These are phyloP conservation scores for Enteromius mattozi DNA, from an alignment of 2,797 vertebrate species.

Conservation along the genomic window DNA sequence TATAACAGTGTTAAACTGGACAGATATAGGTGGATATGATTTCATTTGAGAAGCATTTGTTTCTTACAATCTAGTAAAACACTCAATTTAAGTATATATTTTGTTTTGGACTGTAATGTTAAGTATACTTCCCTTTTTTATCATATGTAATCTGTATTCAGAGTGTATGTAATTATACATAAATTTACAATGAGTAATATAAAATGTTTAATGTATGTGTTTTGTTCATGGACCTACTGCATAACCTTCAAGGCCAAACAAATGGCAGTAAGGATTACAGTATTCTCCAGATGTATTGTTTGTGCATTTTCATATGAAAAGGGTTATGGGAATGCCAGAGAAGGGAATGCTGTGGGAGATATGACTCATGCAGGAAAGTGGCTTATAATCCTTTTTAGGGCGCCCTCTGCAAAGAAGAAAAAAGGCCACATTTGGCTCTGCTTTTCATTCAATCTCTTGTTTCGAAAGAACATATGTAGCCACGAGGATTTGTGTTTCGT, in stretches of 20 bases:
- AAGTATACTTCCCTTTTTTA: background rate
- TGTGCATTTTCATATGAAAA: conserved; percentile 41
- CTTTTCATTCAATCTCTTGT: background rate
- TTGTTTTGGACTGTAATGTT: background rate
- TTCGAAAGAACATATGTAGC: background rate
- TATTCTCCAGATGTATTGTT: conserved; percentile 5
- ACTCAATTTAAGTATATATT: background rate
- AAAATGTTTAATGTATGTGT: background rate
- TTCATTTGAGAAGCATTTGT: background rate
- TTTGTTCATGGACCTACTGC: background rate
- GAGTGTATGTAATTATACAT: background rate
- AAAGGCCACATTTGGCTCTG: conserved; percentile 8
- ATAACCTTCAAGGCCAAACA: background rate
- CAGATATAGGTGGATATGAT: background rate
- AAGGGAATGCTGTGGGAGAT: conserved; percentile 64
- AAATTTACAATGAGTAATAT: background rate
- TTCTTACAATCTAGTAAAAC: background rate
- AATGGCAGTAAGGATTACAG: background rate
- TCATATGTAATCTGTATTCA: background rate
- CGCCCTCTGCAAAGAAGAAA: background rate
- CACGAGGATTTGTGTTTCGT: background rate
- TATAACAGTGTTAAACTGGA: background rate
- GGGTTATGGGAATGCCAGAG: conserved; percentile 1
- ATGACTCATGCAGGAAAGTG: conserved; percentile 72
- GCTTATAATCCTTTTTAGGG: conserved; percentile 13